Conservation (phyloP, 2,113 vertebrate genomes). For the Coreoperca whiteheadi region DNA sequence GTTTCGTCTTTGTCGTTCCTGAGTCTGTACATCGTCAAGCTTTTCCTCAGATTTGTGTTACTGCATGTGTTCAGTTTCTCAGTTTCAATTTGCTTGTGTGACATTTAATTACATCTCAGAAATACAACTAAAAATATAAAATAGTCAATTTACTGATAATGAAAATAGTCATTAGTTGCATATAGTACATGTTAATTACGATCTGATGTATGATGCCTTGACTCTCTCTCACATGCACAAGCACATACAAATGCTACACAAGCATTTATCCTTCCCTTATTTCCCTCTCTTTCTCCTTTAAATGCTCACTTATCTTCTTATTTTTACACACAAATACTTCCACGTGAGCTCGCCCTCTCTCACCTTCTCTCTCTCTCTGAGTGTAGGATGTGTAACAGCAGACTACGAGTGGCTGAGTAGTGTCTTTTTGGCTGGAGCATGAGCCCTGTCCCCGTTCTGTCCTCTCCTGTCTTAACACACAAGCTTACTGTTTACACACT, state of each 20-base stretch:
- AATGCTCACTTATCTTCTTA: neutral
- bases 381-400: conserved; percentile 85
- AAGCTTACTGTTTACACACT: conserved; percentile 88
- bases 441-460: conserved; percentile 80
- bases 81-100: neutral
- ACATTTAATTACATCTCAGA: neutral
- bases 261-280: neutral
- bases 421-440: conserved; percentile 81
- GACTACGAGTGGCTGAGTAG: conserved; percentile 81
- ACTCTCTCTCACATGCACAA: neutral
- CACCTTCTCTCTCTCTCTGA: conserved; percentile 44
- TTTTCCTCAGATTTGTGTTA: neutral
- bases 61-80: neutral
- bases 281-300: neutral
- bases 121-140: neutral
- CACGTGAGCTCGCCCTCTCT: neutral
- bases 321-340: conserved; percentile 11
- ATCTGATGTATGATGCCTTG: no score
- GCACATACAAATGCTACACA: neutral
- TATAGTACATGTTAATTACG: neutral
- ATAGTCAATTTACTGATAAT: neutral
- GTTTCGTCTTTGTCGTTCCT: neutral
- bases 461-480: conserved; percentile 83
- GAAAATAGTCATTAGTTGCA: neutral
- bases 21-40: neutral